phyloP scores from a whole-genome alignment of 1,140 invertebrate species.

The Oscheius sp. region DNA sequence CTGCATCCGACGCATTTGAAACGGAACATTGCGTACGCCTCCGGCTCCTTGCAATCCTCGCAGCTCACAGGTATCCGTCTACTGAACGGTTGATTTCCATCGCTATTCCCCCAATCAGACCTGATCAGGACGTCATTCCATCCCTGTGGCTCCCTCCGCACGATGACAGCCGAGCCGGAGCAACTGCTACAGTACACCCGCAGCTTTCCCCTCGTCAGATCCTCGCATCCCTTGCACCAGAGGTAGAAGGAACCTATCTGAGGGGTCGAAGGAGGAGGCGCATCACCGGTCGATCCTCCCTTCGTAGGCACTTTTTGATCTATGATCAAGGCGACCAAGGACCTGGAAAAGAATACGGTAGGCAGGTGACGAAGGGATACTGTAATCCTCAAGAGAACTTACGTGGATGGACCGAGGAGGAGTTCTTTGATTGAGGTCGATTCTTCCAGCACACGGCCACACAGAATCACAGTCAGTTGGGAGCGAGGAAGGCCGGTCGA shows the following conservation, averaged over 20 bases:
- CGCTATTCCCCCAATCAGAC: too few relatives aligned
- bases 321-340: background rate
- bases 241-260: conserved; percentile 36
- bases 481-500: background rate
- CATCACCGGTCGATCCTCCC: background rate
- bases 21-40: conserved; percentile 17
- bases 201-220: conserved; percentile 24
- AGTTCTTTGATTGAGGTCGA: background rate
- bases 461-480: background rate
- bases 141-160: conserved; percentile 20
- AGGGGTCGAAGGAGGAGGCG: background rate
- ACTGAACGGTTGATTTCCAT: conserved; percentile 8
- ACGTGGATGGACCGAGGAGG: conserved; percentile 8
- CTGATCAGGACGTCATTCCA: conserved; percentile 33
- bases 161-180: conserved; percentile 20
- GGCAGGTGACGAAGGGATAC: background rate
- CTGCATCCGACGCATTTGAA: conserved; percentile 36
- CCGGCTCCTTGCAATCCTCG: conserved; percentile 11
- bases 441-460: background rate
- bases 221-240: conserved; percentile 36
- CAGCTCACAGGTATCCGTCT: conserved; percentile 32
- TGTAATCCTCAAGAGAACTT: background rate
- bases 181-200: conserved; percentile 35
- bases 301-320: background rate
- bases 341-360: background rate